Evolutionary conservation across 2,797 vertebrate species (phyloP), one percentile per base, ranked within the genome.

Genomic region (Salarias fasciatus): DNA sequence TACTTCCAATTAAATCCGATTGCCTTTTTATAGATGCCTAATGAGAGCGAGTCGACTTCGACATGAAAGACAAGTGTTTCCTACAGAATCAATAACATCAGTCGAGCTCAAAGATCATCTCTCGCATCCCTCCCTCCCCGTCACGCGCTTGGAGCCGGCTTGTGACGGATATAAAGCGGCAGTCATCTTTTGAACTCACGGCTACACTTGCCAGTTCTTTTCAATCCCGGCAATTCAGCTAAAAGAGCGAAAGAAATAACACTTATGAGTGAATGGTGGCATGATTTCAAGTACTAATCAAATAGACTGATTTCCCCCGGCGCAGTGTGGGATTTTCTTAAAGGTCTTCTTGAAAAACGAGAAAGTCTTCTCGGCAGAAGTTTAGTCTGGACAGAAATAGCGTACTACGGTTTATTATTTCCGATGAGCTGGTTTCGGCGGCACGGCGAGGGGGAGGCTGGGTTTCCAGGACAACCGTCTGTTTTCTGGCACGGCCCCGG

Each of bases 391-490:
- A 42, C 14, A 11, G 46, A 69, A 46, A 57, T 55, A 43, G 18
- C 24, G 18, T 24, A 24, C 18, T 33, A n/a, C 54, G 14, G 33
- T 35, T 42, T 24, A 73, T 77, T 48, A 35, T 53, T 29, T 67
- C 59, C 42, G 8, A 33, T 14, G 48, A 46, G 59, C 45, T 47
- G 53, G 52, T 36, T 24, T 62, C 54, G 69, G 55, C 41, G 37
- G 4, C 36, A 18, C 45, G 15, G 42, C 11, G 40, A 69, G 44
- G 5, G 50, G 51, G 54, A 40, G 42, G 30, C 43, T 63, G 37
- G 6, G 77, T 88, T 75, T 80, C 80, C 66, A 80, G 63, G 79
- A n/a, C 79, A 88, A 89, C 80, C 67, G 6, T 44, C 52, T 67
- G 49, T 56, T 80, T 66, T 66, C 62, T 52, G 50, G 29, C 36